A percentile compares a stretch with the other conserved stretches of the same genome.
Conservation (phyloP, 2,113 vertebrate genomes). For the Thryonomys swinderianus region DNA sequence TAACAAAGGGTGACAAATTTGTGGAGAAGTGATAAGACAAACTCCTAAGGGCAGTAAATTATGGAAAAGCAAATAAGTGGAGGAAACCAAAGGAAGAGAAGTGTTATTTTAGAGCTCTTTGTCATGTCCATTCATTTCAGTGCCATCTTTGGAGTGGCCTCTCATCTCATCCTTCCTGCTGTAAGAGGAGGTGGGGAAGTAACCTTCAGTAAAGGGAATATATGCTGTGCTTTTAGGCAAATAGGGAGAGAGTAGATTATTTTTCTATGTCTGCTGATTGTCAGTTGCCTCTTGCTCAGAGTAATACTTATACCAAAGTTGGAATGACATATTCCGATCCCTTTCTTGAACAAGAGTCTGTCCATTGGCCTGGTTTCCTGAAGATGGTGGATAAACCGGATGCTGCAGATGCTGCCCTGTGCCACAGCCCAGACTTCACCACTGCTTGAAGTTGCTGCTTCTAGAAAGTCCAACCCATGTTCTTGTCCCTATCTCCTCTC, state of each 20-base stretch:
- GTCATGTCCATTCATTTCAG: not conserved
- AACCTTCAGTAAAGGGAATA: not conserved
- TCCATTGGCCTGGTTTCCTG: not conserved
- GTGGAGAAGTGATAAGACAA: not conserved
- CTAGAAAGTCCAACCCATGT: not conserved
- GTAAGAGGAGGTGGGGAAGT: too few species aligned
- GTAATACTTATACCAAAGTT: not conserved
- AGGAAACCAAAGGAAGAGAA: not conserved
- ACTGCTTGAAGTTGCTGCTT: not conserved
- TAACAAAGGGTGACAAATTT: not conserved
- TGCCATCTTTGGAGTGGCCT: not conserved
- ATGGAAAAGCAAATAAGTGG: not conserved
- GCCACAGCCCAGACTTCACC: not conserved
- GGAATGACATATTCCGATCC: not conserved
- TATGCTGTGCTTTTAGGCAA: not conserved
- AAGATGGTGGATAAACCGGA: not conserved
- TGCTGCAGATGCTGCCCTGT: too few species aligned
- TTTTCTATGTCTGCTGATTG: not conserved
- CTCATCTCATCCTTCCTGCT: not conserved
- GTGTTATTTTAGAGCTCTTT: not conserved
- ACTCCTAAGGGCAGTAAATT: not conserved
- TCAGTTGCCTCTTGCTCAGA: not conserved
- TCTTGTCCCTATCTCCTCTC: not conserved
- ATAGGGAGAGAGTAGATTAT: not conserved
- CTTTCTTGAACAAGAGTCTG: not conserved